Evolutionary conservation across 2,888 invertebrate species (phyloP).

Genomic region (Cylloceria caligata): DNA sequence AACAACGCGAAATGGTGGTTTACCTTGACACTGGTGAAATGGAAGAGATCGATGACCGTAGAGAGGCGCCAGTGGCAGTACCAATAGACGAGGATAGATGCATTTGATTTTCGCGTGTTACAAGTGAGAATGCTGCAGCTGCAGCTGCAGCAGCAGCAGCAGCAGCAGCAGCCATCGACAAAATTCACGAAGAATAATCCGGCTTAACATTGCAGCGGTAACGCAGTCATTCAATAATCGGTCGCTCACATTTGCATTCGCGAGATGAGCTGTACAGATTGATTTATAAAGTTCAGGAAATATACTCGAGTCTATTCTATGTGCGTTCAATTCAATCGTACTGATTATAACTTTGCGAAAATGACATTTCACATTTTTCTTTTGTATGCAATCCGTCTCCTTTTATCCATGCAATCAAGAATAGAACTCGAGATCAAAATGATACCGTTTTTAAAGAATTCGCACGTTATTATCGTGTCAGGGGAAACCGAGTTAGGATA

Average conservation of each 20-base stretch:
- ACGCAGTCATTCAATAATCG: conserved; percentile 61
- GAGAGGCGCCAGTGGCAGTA: conserved; percentile 33
- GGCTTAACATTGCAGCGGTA: conserved; percentile 54
- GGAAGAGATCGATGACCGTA: conserved; percentile 60
- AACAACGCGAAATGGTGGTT: conserved; percentile 83
- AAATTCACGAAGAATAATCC: conserved; percentile 65
- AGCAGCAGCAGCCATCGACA: conserved; percentile 49
- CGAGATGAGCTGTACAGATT: conserved; percentile 23
- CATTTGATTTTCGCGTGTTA: conserved; percentile 35
- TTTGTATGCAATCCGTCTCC: background rate
- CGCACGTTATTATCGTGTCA: conserved; percentile 1
- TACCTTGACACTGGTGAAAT: conserved; percentile 83
- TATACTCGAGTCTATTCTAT: conserved; percentile 11
- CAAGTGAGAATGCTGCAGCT: conserved; percentile 52
- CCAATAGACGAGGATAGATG: conserved; percentile 20
- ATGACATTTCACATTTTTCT: background rate
- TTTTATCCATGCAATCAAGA: background rate
- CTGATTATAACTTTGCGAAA: background rate
- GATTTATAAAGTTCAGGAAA: background rate
- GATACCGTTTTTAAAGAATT: background rate
- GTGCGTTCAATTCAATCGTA: conserved; percentile 27
- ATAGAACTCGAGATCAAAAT: background rate
- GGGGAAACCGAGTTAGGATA: conserved; percentile 37
- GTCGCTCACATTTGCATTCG: conserved; percentile 7
- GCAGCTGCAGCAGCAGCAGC: conserved; percentile 46